Percentiles rank a stretch among this genome's conserved stretches.
These are phyloP conservation scores for Monopis laevigella DNA, from an alignment of 2,888 invertebrate species.

Conservation along the genomic window DNA sequence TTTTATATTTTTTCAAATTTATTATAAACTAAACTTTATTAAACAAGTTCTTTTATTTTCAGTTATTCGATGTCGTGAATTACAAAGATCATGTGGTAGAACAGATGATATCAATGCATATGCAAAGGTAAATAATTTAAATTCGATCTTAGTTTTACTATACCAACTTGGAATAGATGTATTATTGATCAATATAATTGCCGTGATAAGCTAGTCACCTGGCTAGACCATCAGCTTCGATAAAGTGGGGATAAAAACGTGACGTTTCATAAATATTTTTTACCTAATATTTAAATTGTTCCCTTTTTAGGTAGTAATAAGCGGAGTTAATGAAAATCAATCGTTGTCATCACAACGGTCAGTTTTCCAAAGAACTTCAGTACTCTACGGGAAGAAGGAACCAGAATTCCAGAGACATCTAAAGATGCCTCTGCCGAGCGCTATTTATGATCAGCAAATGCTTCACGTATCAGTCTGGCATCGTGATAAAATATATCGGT, in stretches of 20 bases:
- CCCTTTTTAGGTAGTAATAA: conserved; percentile 63
- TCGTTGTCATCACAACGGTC: conserved; percentile 55
- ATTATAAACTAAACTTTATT: background rate
- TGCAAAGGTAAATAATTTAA: conserved; percentile 70
- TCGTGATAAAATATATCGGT: conserved; percentile 84
- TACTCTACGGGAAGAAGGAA: conserved; percentile 79
- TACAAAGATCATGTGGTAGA: conserved; percentile 73
- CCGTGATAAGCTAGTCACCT: no score
- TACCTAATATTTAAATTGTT: no score
- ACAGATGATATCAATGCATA: conserved; percentile 78
- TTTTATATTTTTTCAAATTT: conserved; percentile 18
- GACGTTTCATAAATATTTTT: no score
- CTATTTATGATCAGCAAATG: conserved; percentile 65
- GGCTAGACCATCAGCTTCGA: no score
- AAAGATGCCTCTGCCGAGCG: conserved; percentile 69
- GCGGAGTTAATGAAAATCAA: conserved; percentile 49
- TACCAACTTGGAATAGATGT: background rate
- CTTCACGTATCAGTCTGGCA: conserved; percentile 88
- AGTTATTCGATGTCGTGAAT: conserved; percentile 82
- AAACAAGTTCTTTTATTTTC: conserved; percentile 37
- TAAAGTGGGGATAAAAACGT: no score
- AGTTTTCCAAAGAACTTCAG: conserved; percentile 81
- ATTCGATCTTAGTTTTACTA: background rate
- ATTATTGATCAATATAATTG: background rate
- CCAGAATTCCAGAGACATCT: conserved; percentile 85